Conservation (phyloP, 1,140 invertebrate species). For the Carposina sasakii region DNA sequence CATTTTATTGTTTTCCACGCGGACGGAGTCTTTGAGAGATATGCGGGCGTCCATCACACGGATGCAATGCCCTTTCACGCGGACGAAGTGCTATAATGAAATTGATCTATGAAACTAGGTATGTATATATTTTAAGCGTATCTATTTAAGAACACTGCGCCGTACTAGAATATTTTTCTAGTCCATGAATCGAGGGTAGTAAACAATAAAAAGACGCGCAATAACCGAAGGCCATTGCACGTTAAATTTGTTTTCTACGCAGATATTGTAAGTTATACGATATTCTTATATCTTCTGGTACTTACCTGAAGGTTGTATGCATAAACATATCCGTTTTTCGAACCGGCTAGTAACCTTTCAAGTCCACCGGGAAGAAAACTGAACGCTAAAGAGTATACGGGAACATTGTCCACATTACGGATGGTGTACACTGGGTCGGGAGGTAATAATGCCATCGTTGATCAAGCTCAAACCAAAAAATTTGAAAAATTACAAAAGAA, state of each 20-base stretch:
- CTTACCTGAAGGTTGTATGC: slow-evolving; percentile 82
- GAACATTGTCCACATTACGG: slow-evolving; percentile 77
- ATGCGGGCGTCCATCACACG: no score
- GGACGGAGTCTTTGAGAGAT: no score
- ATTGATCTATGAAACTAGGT: no score
- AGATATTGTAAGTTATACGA: slow-evolving; percentile 5
- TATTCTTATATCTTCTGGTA: slow-evolving; percentile 44
- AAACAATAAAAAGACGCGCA: slow-evolving; percentile 52
- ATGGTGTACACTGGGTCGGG: slow-evolving; percentile 79
- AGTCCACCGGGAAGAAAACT: slow-evolving; percentile 71
- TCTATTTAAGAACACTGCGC: no score
- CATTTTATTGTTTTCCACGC: no score
- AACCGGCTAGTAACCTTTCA: slow-evolving; percentile 79
- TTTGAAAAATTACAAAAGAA: slow-evolving; percentile 58
- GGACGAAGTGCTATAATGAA: no score
- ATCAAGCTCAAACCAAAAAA: slow-evolving; percentile 67
- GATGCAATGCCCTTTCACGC: no score
- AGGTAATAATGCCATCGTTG: slow-evolving; percentile 66
- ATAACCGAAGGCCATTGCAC: slow-evolving; percentile 24
- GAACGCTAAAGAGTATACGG: slow-evolving; percentile 79
- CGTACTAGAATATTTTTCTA: slow-evolving; percentile 38
- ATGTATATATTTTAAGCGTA: no score
- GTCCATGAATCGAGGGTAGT: slow-evolving; percentile 55
- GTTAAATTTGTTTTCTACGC: slow-evolving; percentile 15
- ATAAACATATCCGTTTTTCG: slow-evolving; percentile 78